phyloP scores from a whole-genome alignment of 1,140 invertebrate species.

The Papilio xuthus region DNA sequence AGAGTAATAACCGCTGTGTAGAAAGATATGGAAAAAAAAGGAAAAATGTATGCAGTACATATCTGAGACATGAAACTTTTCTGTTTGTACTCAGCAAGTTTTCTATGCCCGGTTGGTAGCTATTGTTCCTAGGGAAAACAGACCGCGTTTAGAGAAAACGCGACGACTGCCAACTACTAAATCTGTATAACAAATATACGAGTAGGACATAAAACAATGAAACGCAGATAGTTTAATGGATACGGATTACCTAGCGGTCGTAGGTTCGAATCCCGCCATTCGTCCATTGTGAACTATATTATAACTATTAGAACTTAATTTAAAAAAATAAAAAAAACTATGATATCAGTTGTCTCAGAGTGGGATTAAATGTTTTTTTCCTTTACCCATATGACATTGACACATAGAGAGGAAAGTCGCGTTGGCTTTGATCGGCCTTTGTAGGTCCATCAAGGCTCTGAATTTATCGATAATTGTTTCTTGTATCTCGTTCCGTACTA shows the following conservation, averaged over 20 bases:
- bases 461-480: not conserved
- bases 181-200: not conserved
- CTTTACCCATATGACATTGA: not conserved
- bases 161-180: not conserved
- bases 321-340: no score
- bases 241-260: not conserved
- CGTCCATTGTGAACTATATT: not conserved
- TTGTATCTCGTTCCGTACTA: no score
- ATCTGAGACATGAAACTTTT: constrained; percentile 26
- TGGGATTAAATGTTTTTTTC: not conserved
- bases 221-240: not conserved
- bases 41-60: not conserved
- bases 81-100: constrained; percentile 15
- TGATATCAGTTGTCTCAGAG: not conserved
- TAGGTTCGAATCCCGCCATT: not conserved
- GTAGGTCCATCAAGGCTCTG: not conserved
- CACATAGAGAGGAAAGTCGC: not conserved
- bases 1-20: constrained; percentile 2
- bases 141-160: constrained; percentile 8
- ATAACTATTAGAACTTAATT: no score
- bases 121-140: constrained; percentile 14
- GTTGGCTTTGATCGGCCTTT: not conserved
- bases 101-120: constrained; percentile 12
- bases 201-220: no score
- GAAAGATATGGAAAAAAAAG: not conserved